Evolutionary conservation across 1,140 invertebrate species (phyloP), one percentile per base, ranked within the genome.

Genomic region (Papilio glaucus): DNA sequence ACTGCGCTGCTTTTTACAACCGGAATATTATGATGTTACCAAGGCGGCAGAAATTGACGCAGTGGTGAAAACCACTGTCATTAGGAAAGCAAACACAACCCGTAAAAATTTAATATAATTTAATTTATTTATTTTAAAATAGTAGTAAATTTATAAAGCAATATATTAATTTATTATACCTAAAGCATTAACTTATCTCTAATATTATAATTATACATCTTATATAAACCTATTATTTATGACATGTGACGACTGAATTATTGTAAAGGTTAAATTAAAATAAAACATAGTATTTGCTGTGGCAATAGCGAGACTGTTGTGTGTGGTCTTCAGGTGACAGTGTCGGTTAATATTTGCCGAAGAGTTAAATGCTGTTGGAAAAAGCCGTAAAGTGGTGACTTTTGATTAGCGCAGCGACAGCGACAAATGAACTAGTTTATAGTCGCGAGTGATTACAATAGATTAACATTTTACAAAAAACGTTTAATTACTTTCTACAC

Each of bases 301-400:
- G 65, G 67, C 71, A 78, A 81, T 80, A 80, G 73, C 62, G 62
- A 57, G 71, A 81, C 78, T 72, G 77, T 85, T 85, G 80, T 84
- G 85, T 89, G 85, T 89, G 87, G 87, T 87, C 85, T 75, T 83
- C 81, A 79, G 74, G 79, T 85, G 82, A 83, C 67, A 74, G 72
- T 68, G 71, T 76, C 26, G 67, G 73, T 74, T 82, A 87, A 88
- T 89, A 89, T 89, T 87, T 86, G 83, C 75, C 62, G 70, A 69
- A 61, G 77, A 72, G 79, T 86, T 78, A 86, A 70, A 80, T 77
- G 74, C 72, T 73, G 77, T 73, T 82, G 83, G 84, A 85, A 86
- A 85, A 76, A 83, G 75, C 80, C 78, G 49, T 65, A 39, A 69
- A 61, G 24, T 37, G 18, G 68, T n/a, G 38, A 13, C n/a, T 18